Base-by-base conservation (phyloP, 2,113 vertebrate species). In the Apistogramma diplotaenia region DNA sequence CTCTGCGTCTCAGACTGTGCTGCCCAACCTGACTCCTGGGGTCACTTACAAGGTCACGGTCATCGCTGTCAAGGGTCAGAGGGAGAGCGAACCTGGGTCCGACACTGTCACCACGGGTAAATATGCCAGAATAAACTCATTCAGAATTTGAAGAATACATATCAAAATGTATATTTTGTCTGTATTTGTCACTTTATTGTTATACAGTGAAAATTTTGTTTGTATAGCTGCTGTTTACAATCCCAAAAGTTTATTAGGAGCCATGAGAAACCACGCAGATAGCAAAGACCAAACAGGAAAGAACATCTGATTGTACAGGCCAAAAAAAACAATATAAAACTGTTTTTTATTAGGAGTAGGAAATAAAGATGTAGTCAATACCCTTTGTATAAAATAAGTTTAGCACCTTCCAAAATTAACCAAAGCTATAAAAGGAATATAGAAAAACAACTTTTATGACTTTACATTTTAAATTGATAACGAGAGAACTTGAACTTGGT, bases 21-120 rank as follows among this genome's bases (percentile, higher is more conserved):
- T 99, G 92, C 85, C 93, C 65, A 97, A 95, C 73, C 88, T 99
- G 84, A 93, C 93, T 0, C 98, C 98, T 0, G 98, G 98, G 1
- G 93, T 96, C 53, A 95, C 96, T 8, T 99, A 99, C 83, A 91
- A 94, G 0, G 96, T 99, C 88, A 97, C 92, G 0, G 87, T 99
- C n/a, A 86, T 97, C 13, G 95, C 97, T 10, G 74, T 97, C 78
- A 99, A 97, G 86, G 96, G 96, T 31, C 95, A 96, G 58, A 95
- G 98, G 74, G 97, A 99, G 87, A 99, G 98, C 0, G 96, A 97
- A 13, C 97, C 98, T 0, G 10, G 95, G 58, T 97, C 96, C 2
- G 97, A 97, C 76, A 94, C 77, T 1, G 93, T 99, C 82, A 96
- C 94, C 76, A 99, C 98, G 95, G 98, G 98, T 99, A 35, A 23